Evolutionary conservation across 1,140 invertebrate species (phyloP), one percentile per base, ranked within the genome.

Genomic region (Neotoxoptera formosana): DNA sequence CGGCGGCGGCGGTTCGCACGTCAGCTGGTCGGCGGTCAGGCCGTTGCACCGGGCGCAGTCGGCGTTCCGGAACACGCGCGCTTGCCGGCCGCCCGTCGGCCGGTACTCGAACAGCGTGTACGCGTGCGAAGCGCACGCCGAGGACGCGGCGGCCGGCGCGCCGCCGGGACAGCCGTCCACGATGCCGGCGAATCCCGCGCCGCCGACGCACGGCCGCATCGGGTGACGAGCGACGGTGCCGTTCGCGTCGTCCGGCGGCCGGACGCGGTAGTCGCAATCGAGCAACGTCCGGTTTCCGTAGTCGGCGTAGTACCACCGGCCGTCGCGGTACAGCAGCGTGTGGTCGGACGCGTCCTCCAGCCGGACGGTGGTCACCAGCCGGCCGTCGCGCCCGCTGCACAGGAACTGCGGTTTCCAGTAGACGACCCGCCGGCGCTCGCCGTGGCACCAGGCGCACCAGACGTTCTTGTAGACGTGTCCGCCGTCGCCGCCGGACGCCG

Each of bases 1-100:
- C 34, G 21, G 76, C 0, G 21, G 25, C 23, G 76, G 14, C 4
- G 93, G 67, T 30, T 9, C 45, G n/a, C 93, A 93, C 34, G 7
- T 20, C 21, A 91, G 0, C 21, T 47, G 34, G 14, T 30, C 20
- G 0, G 41, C 7, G 23, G 93, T n/a, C 67, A 93, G n/a, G 17
- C 34, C 34, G 83, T 93, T 93, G 90, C 93, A 93, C 45, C 41
- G 76, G 23, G 93, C 93, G 51, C 93, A 93, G 23, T 91, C 76
- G n/a, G 21, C 89, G 89, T 93, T 93, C 3, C 91, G 76, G 36
- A 93, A 93, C 23, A 67, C 89, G 36, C 89, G 89, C 6, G 1
- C 20, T 17, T 21, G 1, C 9, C 21, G 56, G 6, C 25, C 48
- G 4, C 23, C 21, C 36, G 0, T 36, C 7, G 60, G 17, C 6